phyloP scores from a whole-genome alignment of 1,140 invertebrate genomes.

The Agrilus planipennis region DNA sequence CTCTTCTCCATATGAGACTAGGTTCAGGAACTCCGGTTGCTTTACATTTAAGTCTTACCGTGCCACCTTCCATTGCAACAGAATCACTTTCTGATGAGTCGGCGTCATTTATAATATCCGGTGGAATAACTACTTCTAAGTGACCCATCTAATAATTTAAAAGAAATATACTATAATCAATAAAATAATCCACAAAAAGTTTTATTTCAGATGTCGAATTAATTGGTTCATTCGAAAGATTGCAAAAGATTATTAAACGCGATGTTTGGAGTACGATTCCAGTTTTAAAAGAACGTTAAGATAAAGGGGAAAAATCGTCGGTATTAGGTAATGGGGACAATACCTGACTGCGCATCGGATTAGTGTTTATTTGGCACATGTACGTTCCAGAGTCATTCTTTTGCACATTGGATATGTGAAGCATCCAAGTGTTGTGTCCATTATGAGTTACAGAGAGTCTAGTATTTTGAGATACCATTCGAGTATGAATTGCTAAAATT shows the following conservation, averaged over 20 bases:
- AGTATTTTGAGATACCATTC: conserved; percentile 78
- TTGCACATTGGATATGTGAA: conserved; percentile 78
- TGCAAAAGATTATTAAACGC: background rate
- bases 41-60: conserved; percentile 60
- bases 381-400: conserved; percentile 79
- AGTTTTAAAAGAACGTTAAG: too few relatives aligned
- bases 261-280: too few relatives aligned
- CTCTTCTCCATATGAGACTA: conserved; percentile 62
- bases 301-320: too few relatives aligned
- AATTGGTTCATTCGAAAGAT: too few relatives aligned
- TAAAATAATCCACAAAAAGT: background rate
- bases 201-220: too few relatives aligned
- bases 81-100: conserved; percentile 45
- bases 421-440: conserved; percentile 83
- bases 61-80: conserved; percentile 61
- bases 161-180: background rate
- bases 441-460: conserved; percentile 77
- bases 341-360: conserved; percentile 82
- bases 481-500: conserved; percentile 79
- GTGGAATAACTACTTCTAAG: conserved; percentile 71
- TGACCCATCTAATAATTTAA: conserved; percentile 67
- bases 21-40: conserved; percentile 72
- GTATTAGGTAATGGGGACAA: too few relatives aligned
- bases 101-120: conserved; percentile 63
- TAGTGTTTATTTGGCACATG: conserved; percentile 88